Evolutionary conservation across 2,888 invertebrate genomes (phyloP), one percentile per base, ranked within the genome.

Genomic region (Lepidochrysops patricia): DNA sequence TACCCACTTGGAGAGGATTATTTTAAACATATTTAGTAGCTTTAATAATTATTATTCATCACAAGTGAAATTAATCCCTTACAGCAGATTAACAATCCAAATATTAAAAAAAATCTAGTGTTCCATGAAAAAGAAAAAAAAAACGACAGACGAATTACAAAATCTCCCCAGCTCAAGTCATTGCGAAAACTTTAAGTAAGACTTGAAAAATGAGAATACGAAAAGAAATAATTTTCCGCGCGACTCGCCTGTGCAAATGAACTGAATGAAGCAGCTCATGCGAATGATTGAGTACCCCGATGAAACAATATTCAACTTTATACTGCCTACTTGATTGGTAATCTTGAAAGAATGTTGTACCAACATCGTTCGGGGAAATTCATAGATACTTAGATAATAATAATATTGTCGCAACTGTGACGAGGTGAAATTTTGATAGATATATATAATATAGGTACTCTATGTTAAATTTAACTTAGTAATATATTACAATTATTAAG

Each of bases 221-320:
- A 88, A 89, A 87, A 89, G 87, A 89, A 90, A 90, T 90, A 86
- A 90, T 90, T 90, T 90, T 89, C 84, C 88, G 85, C 89, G 76
- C 78, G 88, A 88, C 73, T 85, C 77, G 80, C 66, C 80, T 89
- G 89, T 85, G 90, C 89, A 90, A 90, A 90, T 90, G 90, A 90
- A 87, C 85, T 89, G 89, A 88, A 89, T 87, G 85, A 77, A 70
- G 67, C 74, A 77, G 75, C 80, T 86, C 85, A 85, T 70, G 87
- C 90, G 83, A 73, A 81, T 89, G 89, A 90, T 90, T 90, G 89
- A 88, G 80, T 77, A 80, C 73, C 68, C 67, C 70, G 74, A 76
- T 77, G 82, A 88, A 87, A 88, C 85, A 87, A 84, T 85, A 75
- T 80, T 79, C 74, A 77, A 76, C 70, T 74, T 75, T 71, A 67